Evolutionary conservation across 2,888 invertebrate genomes (phyloP), one percentile per base, ranked within the genome.

Genomic region (Lasioglossum vierecki): DNA sequence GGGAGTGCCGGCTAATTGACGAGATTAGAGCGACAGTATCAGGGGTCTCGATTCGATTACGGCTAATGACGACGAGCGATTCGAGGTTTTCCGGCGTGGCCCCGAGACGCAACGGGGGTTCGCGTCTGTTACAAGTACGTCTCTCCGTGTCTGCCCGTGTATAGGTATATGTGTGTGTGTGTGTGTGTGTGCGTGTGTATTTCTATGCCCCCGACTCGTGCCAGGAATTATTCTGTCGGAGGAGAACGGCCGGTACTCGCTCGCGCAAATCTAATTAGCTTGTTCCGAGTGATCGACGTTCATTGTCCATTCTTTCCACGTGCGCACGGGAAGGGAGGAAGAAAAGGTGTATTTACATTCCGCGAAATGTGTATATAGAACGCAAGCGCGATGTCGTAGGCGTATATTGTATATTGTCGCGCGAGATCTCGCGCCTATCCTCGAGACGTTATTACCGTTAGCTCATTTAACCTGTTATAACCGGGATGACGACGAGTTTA

Each of bases 221-320:
- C 83, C 77, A 53, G 84, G 66, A 66, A 79, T 76, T 72, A 80
- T 75, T 85, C 70, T 26, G 80, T 66, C 76, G 79, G 53, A 41
- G 73, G 30, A 35, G 30, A 35, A 66, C 66, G 66, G 30, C 60
- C 26, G 60, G 26, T 60, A 60, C 78, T 57, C 75, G 49, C 78
- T 78, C 77, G 71, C 76, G 85, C 80, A 78, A 80, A 80, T 85
- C 71, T 80, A 85, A 85, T 85, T 85, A 85, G 85, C 77, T 80
- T 75, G 85, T 85, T 79, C 60, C 80, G 80, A 85, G 78, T 78
- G 85, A 78, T 80, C 80, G 80, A 78, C 85, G 78, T 86, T 85
- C 81, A 81, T 81, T 85, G 82, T 79, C 63, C 79, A 79, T 81
- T 76, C 68, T 70, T 85, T 60, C 39, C 80, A 63, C 71, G 77